Evolutionary conservation across 2,888 invertebrate genomes (phyloP).

Genomic region (Hedya salicella): DNA sequence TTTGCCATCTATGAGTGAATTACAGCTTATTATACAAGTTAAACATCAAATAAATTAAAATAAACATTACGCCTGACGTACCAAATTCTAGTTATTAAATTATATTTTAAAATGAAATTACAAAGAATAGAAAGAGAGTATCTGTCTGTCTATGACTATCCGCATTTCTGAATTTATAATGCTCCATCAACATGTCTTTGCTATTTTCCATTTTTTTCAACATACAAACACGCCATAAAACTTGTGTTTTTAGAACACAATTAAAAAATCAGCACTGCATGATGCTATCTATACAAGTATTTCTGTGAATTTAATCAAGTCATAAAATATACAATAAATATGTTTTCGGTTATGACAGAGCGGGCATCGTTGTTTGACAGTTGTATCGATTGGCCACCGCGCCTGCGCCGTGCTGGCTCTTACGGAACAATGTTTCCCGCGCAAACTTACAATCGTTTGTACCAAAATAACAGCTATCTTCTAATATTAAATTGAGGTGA

Average conservation of each 20-base stretch:
- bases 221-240: no score
- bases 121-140: neutral
- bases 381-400: conserved; percentile 60
- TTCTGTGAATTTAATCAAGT: neutral
- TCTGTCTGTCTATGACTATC: neutral
- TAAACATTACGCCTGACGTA: no score
- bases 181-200: neutral
- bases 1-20: no score
- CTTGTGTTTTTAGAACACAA: no score
- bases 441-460: conserved; percentile 11
- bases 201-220: neutral
- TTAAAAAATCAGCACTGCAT: no score
- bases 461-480: neutral
- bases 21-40: no score
- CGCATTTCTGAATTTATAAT: neutral
- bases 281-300: neutral
- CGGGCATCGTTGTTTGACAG: conserved; percentile 46
- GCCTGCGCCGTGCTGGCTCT: conserved; percentile 56
- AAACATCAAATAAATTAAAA: no score
- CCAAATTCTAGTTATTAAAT: no score
- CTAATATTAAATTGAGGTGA: no score
- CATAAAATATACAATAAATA: conserved; percentile 1
- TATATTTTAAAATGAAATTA: no score
- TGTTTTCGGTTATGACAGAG: conserved; percentile 22
- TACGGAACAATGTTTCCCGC: conserved; percentile 26